Base-by-base conservation (phyloP, 2,888 invertebrate species). In the Macrophya alboannulata region DNA sequence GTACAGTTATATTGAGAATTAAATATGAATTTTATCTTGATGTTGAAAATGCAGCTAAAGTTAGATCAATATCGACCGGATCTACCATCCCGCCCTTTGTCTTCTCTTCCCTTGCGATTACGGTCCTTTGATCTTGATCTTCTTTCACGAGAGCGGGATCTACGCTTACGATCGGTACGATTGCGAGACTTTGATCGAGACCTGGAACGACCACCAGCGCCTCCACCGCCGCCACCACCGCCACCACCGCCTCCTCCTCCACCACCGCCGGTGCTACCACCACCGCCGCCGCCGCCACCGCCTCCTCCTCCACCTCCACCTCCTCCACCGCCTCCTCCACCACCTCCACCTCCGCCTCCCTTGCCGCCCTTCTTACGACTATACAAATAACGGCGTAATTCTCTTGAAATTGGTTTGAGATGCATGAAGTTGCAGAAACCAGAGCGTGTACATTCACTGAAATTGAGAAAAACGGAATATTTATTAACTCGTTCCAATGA, bases 341-440 rank as follows among this genome's bases (percentile, higher is more conserved):
- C 92, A 87, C 62, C 90, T 84, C 88, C 92, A 84, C 87, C 92
- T 84, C 89, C 90, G 85, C 90, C 92, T 82, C 94, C 92, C 88
- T 92, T 91, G 1, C 93, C 93, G 68, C 95, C 94, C 88, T 96
- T 95, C 88, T 97, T 96, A 17, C 97, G 95, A 77, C 97, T 96
- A 94, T 97, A 97, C 90, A 97, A 92, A 93, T 97, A 96, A 94
- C 99, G 96, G 88, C 99, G 95, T 85, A 99, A 94, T 93, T 99
- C 99, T 87, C 99, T 95, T 0, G 99, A 99, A 90, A 99, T 99
- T 15, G 99, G 99, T 93, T 99, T 99, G 93, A 99, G 95, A 93
- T 99, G 99, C 99, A 99, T 99, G 94, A 99, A 99, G 95, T 99
- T 99, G 94, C 99, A 99, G 94, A 99, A 99, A 59, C 99, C 99